These are phyloP conservation scores for Megalopta genalis DNA, from an alignment of 1,140 invertebrate species.

Conservation along the genomic window DNA sequence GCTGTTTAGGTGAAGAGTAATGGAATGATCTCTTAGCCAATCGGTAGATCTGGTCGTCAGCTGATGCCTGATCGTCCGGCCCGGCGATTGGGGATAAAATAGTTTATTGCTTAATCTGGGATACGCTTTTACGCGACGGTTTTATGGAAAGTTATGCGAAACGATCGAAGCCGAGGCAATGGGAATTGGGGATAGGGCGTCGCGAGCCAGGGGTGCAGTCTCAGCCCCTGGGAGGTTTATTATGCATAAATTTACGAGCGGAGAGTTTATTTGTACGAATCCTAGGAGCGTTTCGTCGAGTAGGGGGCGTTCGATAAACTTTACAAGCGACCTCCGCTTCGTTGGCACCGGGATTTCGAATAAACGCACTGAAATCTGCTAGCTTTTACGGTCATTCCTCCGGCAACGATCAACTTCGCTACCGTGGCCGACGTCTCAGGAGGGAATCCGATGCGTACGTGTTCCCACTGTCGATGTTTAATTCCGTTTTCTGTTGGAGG, in stretches of 20 bases:
- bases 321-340: constrained; percentile 22
- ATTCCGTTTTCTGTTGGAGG: not conserved
- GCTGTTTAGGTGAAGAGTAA: not conserved
- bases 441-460: not conserved
- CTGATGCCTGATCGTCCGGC: constrained; percentile 34
- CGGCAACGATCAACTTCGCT: not conserved
- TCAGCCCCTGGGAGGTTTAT: constrained; percentile 12
- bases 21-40: constrained; percentile 11
- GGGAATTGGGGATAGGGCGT: not conserved
- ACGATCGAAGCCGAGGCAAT: constrained; percentile 1
- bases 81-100: constrained; percentile 44
- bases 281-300: not conserved
- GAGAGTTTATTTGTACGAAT: constrained; percentile 26
- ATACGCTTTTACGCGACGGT: constrained; percentile 28
- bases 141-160: constrained; percentile 40
- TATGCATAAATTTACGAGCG: constrained; percentile 40
- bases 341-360: not conserved
- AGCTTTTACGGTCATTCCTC: constrained; percentile 24
- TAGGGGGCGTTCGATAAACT: constrained; percentile 14
- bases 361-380: constrained; percentile 1
- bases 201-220: not conserved
- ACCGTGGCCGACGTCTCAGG: not conserved
- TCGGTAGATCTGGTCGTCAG: constrained; percentile 39
- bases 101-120: constrained; percentile 56
- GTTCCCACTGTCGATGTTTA: not conserved